These are phyloP conservation scores for Ptycholaimellus sp. DNA, from an alignment of 2,888 invertebrate genomes.

Conservation along the genomic window DNA sequence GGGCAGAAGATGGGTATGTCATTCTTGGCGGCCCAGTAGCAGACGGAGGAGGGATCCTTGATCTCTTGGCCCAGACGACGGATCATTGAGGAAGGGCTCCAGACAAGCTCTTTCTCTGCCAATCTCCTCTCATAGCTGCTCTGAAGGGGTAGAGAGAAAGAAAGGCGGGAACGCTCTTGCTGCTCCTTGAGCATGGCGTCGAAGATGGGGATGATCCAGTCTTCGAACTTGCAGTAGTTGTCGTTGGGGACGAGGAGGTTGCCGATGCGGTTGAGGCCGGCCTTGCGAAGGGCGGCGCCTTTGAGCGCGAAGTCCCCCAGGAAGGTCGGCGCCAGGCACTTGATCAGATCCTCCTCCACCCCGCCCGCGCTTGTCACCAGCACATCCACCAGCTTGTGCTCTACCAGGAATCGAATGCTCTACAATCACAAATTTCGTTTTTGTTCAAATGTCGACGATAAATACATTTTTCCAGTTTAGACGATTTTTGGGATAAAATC, in stretches of 20 bases:
- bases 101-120: conserved; percentile 32
- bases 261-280: conserved; percentile 67
- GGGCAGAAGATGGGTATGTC: conserved; percentile 92
- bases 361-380: conserved; percentile 93
- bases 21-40: conserved; percentile 36
- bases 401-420: conserved; percentile 56
- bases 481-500: background rate
- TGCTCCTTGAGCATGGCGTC: conserved; percentile 74
- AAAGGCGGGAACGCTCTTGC: conserved; percentile 25
- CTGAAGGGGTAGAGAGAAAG: too few species aligned
- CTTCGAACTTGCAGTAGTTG: conserved; percentile 89
- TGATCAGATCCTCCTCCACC: conserved; percentile 92
- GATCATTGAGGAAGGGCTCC: conserved; percentile 76
- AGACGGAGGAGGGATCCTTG: conserved; percentile 59
- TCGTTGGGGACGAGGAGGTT: conserved; percentile 90
- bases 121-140: background rate
- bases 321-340: conserved; percentile 80
- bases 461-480: background rate
- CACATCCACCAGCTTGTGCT: conserved; percentile 54
- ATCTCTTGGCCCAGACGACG: conserved; percentile 65
- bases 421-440: background rate
- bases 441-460: background rate
- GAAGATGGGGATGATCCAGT: conserved; percentile 79
- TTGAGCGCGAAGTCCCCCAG: conserved; percentile 37
- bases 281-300: conserved; percentile 40